Conservation (phyloP, 1,140 invertebrate genomes). For the Leptonema lineaticorne region DNA sequence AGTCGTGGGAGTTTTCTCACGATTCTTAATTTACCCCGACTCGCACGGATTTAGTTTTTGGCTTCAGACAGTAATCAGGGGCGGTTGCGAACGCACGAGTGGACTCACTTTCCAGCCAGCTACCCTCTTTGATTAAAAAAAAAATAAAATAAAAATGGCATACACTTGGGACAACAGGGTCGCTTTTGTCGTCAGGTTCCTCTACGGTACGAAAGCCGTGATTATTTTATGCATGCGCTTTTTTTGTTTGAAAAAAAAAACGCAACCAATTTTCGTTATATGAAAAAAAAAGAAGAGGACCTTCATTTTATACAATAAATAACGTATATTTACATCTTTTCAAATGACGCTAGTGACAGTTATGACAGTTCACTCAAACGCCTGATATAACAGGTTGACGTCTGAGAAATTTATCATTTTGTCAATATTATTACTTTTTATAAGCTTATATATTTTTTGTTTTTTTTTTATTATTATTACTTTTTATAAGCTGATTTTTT, state of each 20-base stretch:
- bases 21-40: conserved; percentile 30
- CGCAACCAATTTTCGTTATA: too few relatives aligned
- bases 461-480: too few relatives aligned
- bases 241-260: neutral
- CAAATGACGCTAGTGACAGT: neutral
- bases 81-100: conserved; percentile 8
- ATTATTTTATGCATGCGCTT: conserved; percentile 8
- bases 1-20: conserved; percentile 29
- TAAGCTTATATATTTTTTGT: too few relatives aligned
- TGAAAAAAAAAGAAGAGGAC: neutral
- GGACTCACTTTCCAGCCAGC: neutral
- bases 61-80: neutral
- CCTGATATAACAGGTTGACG: neutral
- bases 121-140: neutral
- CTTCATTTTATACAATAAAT: too few relatives aligned
- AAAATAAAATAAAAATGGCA: too few relatives aligned
- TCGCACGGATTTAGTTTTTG: conserved; percentile 7
- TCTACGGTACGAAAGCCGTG: conserved; percentile 65
- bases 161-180: conserved; percentile 81
- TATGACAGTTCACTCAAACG: neutral
- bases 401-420: too few relatives aligned
- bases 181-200: conserved; percentile 73
- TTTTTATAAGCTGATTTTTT: too few relatives aligned
- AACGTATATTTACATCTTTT: too few relatives aligned
- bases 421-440: too few relatives aligned